Conservation (phyloP, 2,888 invertebrate genomes). For the Drosophila kuntzei region DNA sequence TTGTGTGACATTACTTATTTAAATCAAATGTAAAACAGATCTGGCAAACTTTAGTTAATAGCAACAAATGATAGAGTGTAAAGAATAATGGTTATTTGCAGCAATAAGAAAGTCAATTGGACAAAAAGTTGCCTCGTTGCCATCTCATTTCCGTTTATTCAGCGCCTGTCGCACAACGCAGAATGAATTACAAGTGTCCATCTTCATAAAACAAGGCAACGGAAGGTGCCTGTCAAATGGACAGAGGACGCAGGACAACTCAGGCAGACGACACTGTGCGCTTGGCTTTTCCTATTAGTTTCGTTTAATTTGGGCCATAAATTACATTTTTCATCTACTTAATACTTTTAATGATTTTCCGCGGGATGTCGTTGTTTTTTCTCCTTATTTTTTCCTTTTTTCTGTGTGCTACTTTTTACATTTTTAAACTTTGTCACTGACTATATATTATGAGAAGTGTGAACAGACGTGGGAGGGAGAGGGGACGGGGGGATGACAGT, state of each 20-base stretch:
- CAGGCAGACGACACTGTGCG: slow-evolving; percentile 20
- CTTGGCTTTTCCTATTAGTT: slow-evolving; percentile 79
- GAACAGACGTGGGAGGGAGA: not conserved
- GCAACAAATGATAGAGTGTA: slow-evolving; percentile 24
- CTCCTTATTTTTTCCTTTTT: not conserved
- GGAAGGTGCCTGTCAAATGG: slow-evolving; percentile 80
- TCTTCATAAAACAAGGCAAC: slow-evolving; percentile 79
- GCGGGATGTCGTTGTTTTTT: slow-evolving; percentile 24
- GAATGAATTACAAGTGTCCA: slow-evolving; percentile 80
- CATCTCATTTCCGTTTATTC: slow-evolving; percentile 78
- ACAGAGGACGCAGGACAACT: slow-evolving; percentile 42
- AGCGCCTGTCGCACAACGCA: slow-evolving; percentile 67
- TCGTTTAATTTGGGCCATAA: slow-evolving; percentile 79
- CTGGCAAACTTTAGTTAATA: slow-evolving; percentile 28
- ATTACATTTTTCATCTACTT: slow-evolving; percentile 79
- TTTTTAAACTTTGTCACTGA: slow-evolving; percentile 54
- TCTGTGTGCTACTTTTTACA: slow-evolving; percentile 17
- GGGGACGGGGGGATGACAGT: not conserved
- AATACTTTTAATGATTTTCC: slow-evolving; percentile 80
- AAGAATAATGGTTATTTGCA: slow-evolving; percentile 11
- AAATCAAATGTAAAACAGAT: slow-evolving; percentile 19
- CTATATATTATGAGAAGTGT: slow-evolving; percentile 33
- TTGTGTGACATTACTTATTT: too few relatives aligned
- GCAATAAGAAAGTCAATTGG: slow-evolving; percentile 32
- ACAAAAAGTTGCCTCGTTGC: slow-evolving; percentile 61